Evolutionary conservation across 1,140 invertebrate genomes (phyloP).

Genomic region (Hyposmocoma kahamanoa): DNA sequence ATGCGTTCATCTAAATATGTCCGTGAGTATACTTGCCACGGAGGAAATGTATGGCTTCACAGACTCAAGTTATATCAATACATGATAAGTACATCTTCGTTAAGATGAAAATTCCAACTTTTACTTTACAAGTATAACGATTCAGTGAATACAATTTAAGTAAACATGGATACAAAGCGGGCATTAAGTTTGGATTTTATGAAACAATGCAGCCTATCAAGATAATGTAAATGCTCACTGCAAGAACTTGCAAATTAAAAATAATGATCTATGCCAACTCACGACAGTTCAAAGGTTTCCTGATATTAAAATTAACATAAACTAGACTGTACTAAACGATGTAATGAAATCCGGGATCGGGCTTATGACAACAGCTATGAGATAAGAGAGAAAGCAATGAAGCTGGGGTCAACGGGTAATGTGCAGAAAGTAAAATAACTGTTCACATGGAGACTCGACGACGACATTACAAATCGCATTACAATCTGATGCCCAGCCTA

Average conservation of each 20-base stretch:
- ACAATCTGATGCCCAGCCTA: conserved; percentile 28
- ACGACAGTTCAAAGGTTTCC: conserved; percentile 22
- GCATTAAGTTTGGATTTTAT: neutral
- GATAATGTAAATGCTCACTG: conserved; percentile 17
- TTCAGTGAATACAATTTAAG: no score
- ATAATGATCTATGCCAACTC: conserved; percentile 20
- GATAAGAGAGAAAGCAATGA: conserved; percentile 40
- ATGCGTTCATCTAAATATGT: no score
- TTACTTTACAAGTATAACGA: no score
- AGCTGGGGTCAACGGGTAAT: conserved; percentile 32
- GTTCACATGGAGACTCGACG: conserved; percentile 22
- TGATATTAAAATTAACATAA: conserved; percentile 10
- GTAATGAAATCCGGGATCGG: conserved; percentile 25
- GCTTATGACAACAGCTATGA: conserved; percentile 25
- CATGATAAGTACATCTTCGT: no score
- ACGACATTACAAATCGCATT: conserved; percentile 25
- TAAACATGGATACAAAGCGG: neutral
- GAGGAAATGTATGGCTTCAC: no score
- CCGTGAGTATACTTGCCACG: no score
- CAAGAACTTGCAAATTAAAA: conserved; percentile 25
- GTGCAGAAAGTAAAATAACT: conserved; percentile 30
- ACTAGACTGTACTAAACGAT: neutral
- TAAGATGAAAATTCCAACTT: no score
- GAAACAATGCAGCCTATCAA: conserved; percentile 13
- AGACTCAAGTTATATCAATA: no score